Evolutionary conservation across 2,888 invertebrate genomes (phyloP).

Genomic region (Masnerella sp.): DNA sequence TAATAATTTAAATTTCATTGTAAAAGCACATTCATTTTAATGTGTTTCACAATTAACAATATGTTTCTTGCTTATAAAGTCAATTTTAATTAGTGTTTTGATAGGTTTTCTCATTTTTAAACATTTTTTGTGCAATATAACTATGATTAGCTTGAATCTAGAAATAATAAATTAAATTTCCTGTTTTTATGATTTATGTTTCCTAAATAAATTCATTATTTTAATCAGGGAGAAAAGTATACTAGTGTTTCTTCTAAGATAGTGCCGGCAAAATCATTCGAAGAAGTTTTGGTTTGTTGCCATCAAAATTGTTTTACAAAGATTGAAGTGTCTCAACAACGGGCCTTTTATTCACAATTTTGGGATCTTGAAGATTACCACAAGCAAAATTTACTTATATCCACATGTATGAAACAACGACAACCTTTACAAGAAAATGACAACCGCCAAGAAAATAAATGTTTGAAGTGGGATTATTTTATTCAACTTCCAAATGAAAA

Average conservation of each 20-base stretch:
- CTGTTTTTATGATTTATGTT: too few species aligned
- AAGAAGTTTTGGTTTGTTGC: neutral
- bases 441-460: neutral
- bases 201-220: too few species aligned
- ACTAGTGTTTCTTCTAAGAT: neutral
- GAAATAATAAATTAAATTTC: too few species aligned
- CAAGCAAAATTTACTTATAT: constrained; percentile 5
- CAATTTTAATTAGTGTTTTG: too few species aligned
- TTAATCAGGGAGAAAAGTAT: constrained; percentile 5
- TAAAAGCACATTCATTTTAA: too few species aligned
- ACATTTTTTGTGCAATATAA: too few species aligned
- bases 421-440: neutral
- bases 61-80: too few species aligned
- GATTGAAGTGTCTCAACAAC: neutral
- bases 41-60: too few species aligned
- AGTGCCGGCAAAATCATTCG: neutral
- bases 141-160: too few species aligned
- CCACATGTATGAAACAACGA: constrained; percentile 13
- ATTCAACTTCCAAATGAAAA: neutral
- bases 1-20: too few species aligned
- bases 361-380: constrained; percentile 9
- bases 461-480: neutral
- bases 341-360: neutral
- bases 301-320: neutral
- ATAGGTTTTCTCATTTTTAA: too few species aligned